Evolutionary conservation across 2,888 invertebrate species (phyloP).

Genomic region (Drosophila nr. perissopoda): DNA sequence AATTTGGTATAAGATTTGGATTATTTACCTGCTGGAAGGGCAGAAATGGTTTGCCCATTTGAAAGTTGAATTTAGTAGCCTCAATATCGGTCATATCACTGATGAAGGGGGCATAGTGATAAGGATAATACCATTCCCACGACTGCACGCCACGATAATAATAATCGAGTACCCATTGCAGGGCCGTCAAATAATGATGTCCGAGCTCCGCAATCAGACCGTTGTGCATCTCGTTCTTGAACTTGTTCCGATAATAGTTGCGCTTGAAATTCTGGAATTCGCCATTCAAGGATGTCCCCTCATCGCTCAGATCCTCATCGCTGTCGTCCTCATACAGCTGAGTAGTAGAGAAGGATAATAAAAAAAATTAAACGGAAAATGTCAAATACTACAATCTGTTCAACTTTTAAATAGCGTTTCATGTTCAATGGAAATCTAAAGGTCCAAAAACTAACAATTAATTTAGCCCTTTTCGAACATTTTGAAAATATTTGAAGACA

Average conservation of each 20-base stretch:
- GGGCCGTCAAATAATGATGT: slow-evolving; percentile 91
- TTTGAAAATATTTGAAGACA: neutral
- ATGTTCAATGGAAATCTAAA: neutral
- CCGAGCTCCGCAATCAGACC: slow-evolving; percentile 46
- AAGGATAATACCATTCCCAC: slow-evolving; percentile 99
- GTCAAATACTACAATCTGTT: neutral
- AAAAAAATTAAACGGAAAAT: neutral
- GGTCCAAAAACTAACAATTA: neutral
- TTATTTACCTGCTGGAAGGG: slow-evolving; percentile 93
- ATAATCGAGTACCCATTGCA: slow-evolving; percentile 98
- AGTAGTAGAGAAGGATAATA: no score
- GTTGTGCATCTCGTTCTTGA: slow-evolving; percentile 85
- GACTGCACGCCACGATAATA: slow-evolving; percentile 98
- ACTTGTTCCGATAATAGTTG: slow-evolving; percentile 96
- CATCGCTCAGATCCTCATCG: slow-evolving; percentile 82
- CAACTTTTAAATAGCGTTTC: neutral
- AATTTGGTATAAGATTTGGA: neutral
- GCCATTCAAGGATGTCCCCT: slow-evolving; percentile 87
- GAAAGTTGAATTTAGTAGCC: slow-evolving; percentile 91
- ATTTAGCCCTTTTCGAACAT: neutral
- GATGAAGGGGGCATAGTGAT: slow-evolving; percentile 98
- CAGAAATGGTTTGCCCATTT: slow-evolving; percentile 93
- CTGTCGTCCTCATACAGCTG: slow-evolving; percentile 75
- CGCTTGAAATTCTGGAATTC: slow-evolving; percentile 94
- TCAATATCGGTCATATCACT: slow-evolving; percentile 95